Evolutionary conservation across 2,888 invertebrate genomes (phyloP).

Genomic region (Magallana nippona): DNA sequence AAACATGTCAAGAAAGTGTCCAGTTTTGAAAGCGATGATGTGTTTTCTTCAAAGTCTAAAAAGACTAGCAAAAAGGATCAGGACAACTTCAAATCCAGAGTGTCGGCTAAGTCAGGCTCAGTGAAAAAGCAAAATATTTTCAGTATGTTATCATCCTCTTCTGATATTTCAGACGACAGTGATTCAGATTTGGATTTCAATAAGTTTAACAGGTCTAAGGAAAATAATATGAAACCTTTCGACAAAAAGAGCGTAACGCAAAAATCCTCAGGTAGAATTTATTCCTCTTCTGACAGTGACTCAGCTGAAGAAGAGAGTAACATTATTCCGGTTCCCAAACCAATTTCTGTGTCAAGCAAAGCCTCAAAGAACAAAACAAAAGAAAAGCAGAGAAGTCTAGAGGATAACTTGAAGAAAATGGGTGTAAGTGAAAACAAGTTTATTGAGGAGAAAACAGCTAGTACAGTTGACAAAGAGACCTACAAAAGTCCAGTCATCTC

Average conservation of each 20-base stretch:
- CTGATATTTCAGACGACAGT: constrained; percentile 34
- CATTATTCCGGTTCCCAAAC: constrained; percentile 16
- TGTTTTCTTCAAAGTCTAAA: constrained; percentile 42
- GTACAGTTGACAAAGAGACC: constrained; percentile 5
- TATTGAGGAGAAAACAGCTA: constrained; percentile 45
- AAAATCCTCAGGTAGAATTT: constrained; percentile 30
- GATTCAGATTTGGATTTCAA: constrained; percentile 39
- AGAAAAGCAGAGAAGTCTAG: constrained; percentile 41
- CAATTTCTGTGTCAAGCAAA: constrained; percentile 37
- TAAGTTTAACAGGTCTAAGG: constrained; percentile 12
- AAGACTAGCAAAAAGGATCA: constrained; percentile 35
- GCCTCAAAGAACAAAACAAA: constrained; percentile 48
- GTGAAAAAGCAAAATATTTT: not conserved
- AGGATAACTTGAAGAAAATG: constrained; percentile 44
- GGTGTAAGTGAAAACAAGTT: constrained; percentile 48
- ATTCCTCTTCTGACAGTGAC: constrained; percentile 33
- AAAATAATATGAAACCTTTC: not conserved
- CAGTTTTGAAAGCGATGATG: constrained; percentile 57
- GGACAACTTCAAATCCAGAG: constrained; percentile 23
- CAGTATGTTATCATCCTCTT: constrained; percentile 4
- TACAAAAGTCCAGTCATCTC: constrained; percentile 22
- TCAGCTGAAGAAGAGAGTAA: constrained; percentile 21
- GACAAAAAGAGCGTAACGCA: not conserved
- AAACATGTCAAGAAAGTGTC: constrained; percentile 54
- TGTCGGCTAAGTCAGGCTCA: constrained; percentile 3